A percentile compares a stretch with the other conserved stretches of the same genome.
phyloP scores from a whole-genome alignment of 2,797 vertebrate species.

The Melanogrammus aeglefinus region DNA sequence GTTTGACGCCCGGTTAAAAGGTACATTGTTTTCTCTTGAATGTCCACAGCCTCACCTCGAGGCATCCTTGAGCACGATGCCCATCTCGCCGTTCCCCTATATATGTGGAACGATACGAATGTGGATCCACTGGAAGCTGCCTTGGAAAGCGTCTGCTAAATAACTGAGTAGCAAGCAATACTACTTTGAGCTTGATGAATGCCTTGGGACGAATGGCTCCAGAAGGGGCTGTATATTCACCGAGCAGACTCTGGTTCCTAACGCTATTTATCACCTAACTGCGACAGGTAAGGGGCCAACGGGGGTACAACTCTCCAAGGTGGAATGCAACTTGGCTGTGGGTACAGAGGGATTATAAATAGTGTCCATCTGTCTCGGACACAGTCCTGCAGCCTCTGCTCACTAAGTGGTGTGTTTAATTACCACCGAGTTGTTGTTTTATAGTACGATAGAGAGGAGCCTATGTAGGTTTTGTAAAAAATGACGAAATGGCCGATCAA shows the following conservation, averaged over 20 bases:
- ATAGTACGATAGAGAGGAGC: not conserved
- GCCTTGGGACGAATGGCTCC: constrained; percentile 30
- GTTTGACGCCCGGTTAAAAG: not conserved
- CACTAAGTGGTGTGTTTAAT: constrained; percentile 2
- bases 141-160: not conserved
- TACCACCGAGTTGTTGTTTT: not conserved
- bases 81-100: not conserved
- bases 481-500: not conserved
- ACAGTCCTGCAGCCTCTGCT: constrained; percentile 9
- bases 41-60: not conserved
- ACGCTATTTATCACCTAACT: constrained; percentile 52
- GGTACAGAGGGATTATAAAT: constrained; percentile 51
- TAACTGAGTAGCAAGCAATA: constrained; percentile 7
- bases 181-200: constrained; percentile 33
- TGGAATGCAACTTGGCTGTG: constrained; percentile 33
- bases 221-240: constrained; percentile 41
- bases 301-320: constrained; percentile 35
- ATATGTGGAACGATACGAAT: not conserved
- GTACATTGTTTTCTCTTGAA: not conserved
- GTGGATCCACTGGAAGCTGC: not conserved
- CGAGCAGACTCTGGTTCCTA: constrained; percentile 34
- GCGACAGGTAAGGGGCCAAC: constrained; percentile 37
- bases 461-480: not conserved
- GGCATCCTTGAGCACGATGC: not conserved
- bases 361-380: constrained; percentile 48